Conservation (phyloP, 1,140 invertebrate genomes). For the Bathynomus jamesi region DNA sequence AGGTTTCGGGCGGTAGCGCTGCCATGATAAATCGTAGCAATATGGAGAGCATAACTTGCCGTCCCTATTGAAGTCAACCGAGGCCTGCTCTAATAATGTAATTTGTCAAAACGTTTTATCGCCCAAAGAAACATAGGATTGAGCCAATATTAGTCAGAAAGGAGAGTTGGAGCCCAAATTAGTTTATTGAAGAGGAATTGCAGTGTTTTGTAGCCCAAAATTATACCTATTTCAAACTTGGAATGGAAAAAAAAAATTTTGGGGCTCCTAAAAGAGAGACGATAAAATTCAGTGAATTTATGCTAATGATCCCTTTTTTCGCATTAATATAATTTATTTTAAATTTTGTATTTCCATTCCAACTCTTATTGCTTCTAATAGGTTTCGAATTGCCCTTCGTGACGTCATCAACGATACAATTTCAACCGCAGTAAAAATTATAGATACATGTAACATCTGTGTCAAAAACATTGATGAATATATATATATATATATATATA, state of each 20-base stretch:
- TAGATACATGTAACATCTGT: too few species aligned
- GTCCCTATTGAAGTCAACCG: slow-evolving; percentile 35
- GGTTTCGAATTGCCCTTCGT: too few species aligned
- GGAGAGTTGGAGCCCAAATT: not conserved
- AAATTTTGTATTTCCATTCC: not conserved
- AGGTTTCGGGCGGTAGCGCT: not conserved
- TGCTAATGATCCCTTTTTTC: not conserved
- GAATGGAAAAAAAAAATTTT: not conserved
- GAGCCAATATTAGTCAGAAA: slow-evolving; percentile 31
- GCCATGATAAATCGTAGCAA: slow-evolving; percentile 32
- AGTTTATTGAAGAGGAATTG: not conserved
- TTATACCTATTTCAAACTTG: not conserved
- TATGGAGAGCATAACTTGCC: slow-evolving; percentile 24
- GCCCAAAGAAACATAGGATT: slow-evolving; percentile 36
- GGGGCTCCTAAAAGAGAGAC: not conserved
- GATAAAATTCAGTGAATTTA: not conserved
- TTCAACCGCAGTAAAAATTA: too few species aligned
- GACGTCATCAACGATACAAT: too few species aligned
- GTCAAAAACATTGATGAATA: too few species aligned
- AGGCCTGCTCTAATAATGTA: slow-evolving; percentile 36
- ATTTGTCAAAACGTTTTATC: slow-evolving; percentile 38
- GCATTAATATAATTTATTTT: not conserved
- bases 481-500: too few species aligned
- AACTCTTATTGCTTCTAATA: not conserved
- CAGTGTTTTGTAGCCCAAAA: not conserved